Evolutionary conservation across 37 sponge, comb jelly and placozoan species (phyloP).

Genomic region (Trichoplax adhaerens): DNA sequence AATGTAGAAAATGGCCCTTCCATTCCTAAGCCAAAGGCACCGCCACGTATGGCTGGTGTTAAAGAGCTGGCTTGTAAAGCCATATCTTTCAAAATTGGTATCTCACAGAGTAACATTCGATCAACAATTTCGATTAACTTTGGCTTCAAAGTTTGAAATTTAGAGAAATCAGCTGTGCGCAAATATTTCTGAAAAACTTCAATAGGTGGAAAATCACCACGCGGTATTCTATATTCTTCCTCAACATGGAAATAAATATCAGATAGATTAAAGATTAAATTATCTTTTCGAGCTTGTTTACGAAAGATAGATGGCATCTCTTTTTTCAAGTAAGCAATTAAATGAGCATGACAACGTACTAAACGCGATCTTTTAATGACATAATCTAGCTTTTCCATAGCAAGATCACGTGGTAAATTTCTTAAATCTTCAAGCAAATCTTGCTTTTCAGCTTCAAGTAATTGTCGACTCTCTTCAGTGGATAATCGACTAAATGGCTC

Average conservation of each 20-base stretch:
- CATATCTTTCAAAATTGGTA: slow-evolving; percentile 8
- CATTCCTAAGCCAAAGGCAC: too few relatives aligned
- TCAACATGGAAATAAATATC: slow-evolving; percentile 59
- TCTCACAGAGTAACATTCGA: slow-evolving; percentile 67
- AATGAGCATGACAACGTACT: slow-evolving; percentile 80
- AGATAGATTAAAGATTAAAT: slow-evolving; percentile 46
- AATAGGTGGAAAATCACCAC: slow-evolving; percentile 84
- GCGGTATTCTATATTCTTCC: slow-evolving; percentile 40
- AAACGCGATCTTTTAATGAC: slow-evolving; percentile 81
- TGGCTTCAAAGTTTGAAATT: slow-evolving; percentile 66
- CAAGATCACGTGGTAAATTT: slow-evolving; percentile 64
- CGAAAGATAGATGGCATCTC: slow-evolving; percentile 89
- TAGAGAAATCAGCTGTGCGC: slow-evolving; percentile 61
- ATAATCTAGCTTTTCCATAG: slow-evolving; percentile 76
- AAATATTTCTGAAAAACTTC: slow-evolving; percentile 45
- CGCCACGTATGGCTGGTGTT: too few relatives aligned
- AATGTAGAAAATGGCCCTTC: too few relatives aligned
- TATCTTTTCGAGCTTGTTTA: slow-evolving; percentile 74
- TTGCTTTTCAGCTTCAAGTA: slow-evolving; percentile 92
- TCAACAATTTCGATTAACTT: slow-evolving; percentile 60
- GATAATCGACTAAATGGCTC: slow-evolving; percentile 24
- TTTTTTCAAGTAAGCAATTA: slow-evolving; percentile 50
- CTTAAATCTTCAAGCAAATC: slow-evolving; percentile 89
- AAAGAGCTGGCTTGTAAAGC: too few relatives aligned
- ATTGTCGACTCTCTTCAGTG: slow-evolving; percentile 42